phyloP scores from a whole-genome alignment of 2,797 vertebrate species.

The Gymnoscopelus braueri region DNA sequence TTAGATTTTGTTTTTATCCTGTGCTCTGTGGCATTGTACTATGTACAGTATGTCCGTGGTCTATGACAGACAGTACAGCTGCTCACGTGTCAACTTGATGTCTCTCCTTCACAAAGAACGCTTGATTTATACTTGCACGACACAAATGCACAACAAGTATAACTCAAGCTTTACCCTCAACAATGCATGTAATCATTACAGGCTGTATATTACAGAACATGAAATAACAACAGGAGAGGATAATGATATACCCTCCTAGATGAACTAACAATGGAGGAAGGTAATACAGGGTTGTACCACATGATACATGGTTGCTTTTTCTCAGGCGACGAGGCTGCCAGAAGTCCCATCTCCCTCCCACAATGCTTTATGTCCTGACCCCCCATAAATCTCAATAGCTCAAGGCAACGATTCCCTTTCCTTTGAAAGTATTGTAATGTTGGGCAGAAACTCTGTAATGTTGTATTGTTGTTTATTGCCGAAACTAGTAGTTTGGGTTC shows the following conservation, averaged over 20 bases:
- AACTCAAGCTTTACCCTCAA: slow-evolving; percentile 2
- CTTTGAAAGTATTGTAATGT: too few species aligned
- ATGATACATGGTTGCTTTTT: slow-evolving; percentile 35
- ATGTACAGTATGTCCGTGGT: too few species aligned
- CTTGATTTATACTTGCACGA: too few species aligned
- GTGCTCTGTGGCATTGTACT: too few species aligned
- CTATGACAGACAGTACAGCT: too few species aligned
- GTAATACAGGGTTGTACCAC: slow-evolving; percentile 47
- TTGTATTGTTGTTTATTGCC: too few species aligned
- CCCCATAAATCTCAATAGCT: slow-evolving; percentile 28
- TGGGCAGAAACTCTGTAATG: too few species aligned
- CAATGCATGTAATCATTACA: neutral
- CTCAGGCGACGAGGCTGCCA: slow-evolving; percentile 24
- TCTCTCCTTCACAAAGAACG: neutral
- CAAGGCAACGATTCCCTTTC: too few species aligned
- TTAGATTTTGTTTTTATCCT: neutral
- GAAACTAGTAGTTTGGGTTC: too few species aligned
- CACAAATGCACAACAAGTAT: neutral
- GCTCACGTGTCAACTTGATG: neutral
- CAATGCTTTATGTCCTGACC: slow-evolving; percentile 19
- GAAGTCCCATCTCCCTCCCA: slow-evolving; percentile 24
- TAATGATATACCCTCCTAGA: slow-evolving; percentile 45
- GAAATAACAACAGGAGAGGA: slow-evolving; percentile 11
- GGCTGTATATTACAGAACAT: slow-evolving; percentile 34
- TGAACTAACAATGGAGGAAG: slow-evolving; percentile 36